Conservation (phyloP, 2,888 invertebrate species). For the Ptychoptera contaminata region DNA sequence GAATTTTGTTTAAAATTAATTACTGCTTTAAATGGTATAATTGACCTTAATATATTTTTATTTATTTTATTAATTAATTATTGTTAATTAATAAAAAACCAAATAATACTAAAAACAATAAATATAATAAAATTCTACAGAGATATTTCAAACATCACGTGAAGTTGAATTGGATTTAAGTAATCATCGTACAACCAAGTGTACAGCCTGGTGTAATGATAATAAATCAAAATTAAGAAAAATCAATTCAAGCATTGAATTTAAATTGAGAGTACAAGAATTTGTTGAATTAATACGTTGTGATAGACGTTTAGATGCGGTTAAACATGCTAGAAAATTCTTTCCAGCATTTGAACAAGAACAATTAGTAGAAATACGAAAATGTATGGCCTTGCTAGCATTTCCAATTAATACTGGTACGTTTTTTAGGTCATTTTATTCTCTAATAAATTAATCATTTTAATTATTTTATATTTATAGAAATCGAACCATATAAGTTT, state of each 20-base stretch:
- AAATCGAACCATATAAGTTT: conserved; percentile 51
- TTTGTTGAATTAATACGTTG: conserved; percentile 87
- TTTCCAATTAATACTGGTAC: conserved; percentile 69
- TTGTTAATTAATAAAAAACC: too few relatives aligned
- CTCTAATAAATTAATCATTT: not conserved
- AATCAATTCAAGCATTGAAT: conserved; percentile 88
- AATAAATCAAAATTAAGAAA: conserved; percentile 90
- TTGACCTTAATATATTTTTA: not conserved
- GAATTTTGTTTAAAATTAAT: not conserved
- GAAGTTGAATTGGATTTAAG: conserved; percentile 77
- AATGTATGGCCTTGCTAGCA: conserved; percentile 89
- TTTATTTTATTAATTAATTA: conserved; percentile 2
- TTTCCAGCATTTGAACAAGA: conserved; percentile 78
- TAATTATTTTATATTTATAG: conserved; percentile 21
- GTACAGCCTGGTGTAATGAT: conserved; percentile 91
- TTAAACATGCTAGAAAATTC: conserved; percentile 86
- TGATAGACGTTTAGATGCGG: conserved; percentile 78
- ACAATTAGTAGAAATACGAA: conserved; percentile 74
- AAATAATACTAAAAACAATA: too few relatives aligned
- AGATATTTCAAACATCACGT: conserved; percentile 43
- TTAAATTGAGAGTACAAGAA: conserved; percentile 69
- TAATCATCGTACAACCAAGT: conserved; percentile 69
- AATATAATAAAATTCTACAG: conserved; percentile 1
- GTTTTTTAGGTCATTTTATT: not conserved
- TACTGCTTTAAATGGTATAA: not conserved